Evolutionary conservation across 2,888 invertebrate genomes (phyloP).

Genomic region (Drosophila limbata): DNA sequence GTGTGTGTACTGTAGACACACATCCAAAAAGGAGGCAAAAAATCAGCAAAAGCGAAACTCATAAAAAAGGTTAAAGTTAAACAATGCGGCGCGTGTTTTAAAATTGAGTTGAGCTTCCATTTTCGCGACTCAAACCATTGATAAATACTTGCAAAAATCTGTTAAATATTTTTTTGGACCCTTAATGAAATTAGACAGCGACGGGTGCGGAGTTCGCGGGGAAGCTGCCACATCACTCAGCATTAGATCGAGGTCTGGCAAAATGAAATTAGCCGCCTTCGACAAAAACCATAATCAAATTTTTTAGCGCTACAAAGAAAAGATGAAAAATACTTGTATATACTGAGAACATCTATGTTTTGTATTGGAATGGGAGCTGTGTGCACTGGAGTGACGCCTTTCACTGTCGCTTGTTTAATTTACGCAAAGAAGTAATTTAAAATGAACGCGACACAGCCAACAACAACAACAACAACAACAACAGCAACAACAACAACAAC

Average conservation of each 20-base stretch:
- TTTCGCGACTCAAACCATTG: conserved; percentile 24
- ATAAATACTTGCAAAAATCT: conserved; percentile 58
- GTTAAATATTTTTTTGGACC: conserved; percentile 55
- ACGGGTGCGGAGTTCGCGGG: neutral
- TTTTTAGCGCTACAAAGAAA: conserved; percentile 63
- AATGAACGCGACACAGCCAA: conserved; percentile 49
- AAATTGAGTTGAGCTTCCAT: conserved; percentile 65
- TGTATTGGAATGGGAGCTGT: conserved; percentile 14
- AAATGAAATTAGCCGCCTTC: conserved; percentile 77
- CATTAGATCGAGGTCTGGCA: conserved; percentile 61
- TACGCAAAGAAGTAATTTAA: conserved; percentile 72
- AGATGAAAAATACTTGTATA: conserved; percentile 62
- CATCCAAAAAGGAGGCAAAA: neutral
- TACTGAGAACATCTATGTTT: conserved; percentile 14
- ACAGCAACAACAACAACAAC: conserved; percentile 35
- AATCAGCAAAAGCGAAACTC: conserved; percentile 26
- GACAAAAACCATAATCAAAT: conserved; percentile 79
- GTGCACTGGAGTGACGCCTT: conserved; percentile 57
- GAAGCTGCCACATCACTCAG: conserved; percentile 71
- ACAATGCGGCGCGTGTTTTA: conserved; percentile 62
- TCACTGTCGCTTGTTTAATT: conserved; percentile 65
- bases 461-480: conserved; percentile 20
- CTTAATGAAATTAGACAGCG: conserved; percentile 73
- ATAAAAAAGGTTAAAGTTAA: conserved; percentile 75
- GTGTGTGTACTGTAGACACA: conserved; percentile 5